Evolutionary conservation across 1,140 invertebrate species (phyloP), one percentile per base, ranked within the genome.

Genomic region (Scylla paramamosain): DNA sequence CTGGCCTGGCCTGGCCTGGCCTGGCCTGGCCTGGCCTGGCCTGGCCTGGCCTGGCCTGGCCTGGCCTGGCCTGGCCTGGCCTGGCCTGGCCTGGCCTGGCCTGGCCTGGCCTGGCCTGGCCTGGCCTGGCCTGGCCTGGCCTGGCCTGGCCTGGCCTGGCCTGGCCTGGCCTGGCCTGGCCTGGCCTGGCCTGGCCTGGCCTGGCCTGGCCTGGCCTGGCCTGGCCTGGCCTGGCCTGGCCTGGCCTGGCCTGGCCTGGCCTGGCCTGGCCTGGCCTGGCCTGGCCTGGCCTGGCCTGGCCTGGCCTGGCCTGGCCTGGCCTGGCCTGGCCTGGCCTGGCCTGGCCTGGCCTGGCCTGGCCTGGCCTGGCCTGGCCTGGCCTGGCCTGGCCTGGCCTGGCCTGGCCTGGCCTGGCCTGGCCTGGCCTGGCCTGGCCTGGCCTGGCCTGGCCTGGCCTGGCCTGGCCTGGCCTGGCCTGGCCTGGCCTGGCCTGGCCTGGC

Each of bases 21-120:
- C 86, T 46, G 48, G 91, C 96, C 96, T 96, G 96, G 96, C 95
- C 93, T 96, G 87, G 32, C 39, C 32, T 45, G 32, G 39, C 32
- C 87, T 45, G 12, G 39, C 82, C 92, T 84, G 77, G 31, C 88
- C 91, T 95, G 52, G 67, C 93, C 48, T 92, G 82, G 93, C 20
- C 95, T 91, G 52, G 92, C 96, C 95, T 96, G 96, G 96, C 95
- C 84, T 87, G 84, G 84, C 84, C 77, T 95, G 94, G n/a, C 90
- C 96, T 96, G 77, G 59, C 96, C 92, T 94, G 83, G 83, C 93
- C 48, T 84, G n/a, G 90, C 29, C 91, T 39, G 48, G 48, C 48
- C 48, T 52, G 48, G 48, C 48, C 48, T 52, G 48, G 48, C 48
- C 48, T 52, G 48, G 48, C 48, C 48, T 52, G 48, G 48, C 48